Evolutionary conservation across 2,888 invertebrate genomes (phyloP), one percentile per base, ranked within the genome.

Genomic region (Anthrax anthrax): DNA sequence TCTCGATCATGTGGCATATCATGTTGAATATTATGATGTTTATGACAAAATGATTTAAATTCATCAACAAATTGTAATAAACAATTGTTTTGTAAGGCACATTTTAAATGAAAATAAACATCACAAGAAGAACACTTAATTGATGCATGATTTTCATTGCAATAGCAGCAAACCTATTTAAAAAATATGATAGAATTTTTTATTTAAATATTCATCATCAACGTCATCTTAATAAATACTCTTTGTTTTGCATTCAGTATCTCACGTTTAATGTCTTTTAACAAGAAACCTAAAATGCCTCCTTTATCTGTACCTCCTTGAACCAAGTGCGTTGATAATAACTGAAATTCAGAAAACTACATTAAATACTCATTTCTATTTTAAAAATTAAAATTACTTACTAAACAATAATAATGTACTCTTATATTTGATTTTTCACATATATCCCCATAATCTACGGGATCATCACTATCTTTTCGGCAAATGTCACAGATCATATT

Each of bases 261-360:
- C 65, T 88, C 88, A 34, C 71, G 72, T 5, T 72, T 59, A 37
- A 90, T 85, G 57, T 89, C 88, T 0, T 68, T 61, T 10, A 76
- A 61, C 18, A 83, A 59, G 59, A 90, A 90, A 0, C 89, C 89
- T 50, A 81, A 70, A 27, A 89, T 77, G 0, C 88, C 88, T 44
- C 80, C 74, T 3, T 73, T 65, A 54, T 85, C 85, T 23, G 61
- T 63, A 0, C 84, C 86, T 49, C 72, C 75, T 57, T 86, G 86
- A 23, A 73, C 67, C 58, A 85, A 67, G 47, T 78, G 76, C 18
- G 80, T 78, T 0, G 86, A 81, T 18, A 85, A 64, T 1, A 86
- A 61, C 84, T 84, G 60, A 17, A 46, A 34, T 9, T 5, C 32
- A 69, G 70, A 49, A 53, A 57, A 29, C 19, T 13, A 23, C 23